Evolutionary conservation across 2,888 invertebrate species (phyloP).

Genomic region (Blastobasis lacticolella): DNA sequence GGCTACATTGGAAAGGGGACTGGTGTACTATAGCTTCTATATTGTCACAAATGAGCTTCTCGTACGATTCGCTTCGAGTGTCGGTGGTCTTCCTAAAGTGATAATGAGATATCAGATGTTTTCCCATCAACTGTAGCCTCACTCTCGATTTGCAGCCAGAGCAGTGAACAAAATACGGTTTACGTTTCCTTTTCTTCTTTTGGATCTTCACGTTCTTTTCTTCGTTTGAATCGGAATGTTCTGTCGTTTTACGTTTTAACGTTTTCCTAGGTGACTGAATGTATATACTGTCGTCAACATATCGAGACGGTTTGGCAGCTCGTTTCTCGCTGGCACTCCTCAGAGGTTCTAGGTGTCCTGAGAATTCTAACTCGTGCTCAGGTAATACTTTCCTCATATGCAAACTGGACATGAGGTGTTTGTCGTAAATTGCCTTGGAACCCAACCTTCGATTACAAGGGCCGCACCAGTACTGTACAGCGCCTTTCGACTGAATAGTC

Average conservation of each 20-base stretch:
- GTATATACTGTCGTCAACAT: constrained; percentile 43
- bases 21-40: constrained; percentile 85
- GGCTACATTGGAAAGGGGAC: constrained; percentile 88
- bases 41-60: constrained; percentile 81
- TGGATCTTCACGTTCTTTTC: constrained; percentile 32
- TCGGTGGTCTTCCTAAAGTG: constrained; percentile 84
- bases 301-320: constrained; percentile 45
- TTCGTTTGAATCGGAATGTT: neutral
- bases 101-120: constrained; percentile 89
- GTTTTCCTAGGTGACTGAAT: constrained; percentile 25
- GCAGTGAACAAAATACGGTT: constrained; percentile 77
- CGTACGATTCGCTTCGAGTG: constrained; percentile 69
- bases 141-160: constrained; percentile 82
- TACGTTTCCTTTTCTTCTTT: constrained; percentile 68
- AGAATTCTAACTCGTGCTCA: constrained; percentile 80
- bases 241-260: constrained; percentile 26
- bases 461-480: constrained; percentile 84
- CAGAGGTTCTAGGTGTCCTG: constrained; percentile 56
- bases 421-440: constrained; percentile 82
- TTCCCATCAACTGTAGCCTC: constrained; percentile 81
- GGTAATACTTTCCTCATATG: constrained; percentile 79
- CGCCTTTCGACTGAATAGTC: constrained; percentile 63
- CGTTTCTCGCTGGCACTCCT: constrained; percentile 40
- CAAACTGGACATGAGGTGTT: constrained; percentile 83
- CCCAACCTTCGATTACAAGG: constrained; percentile 85